Conservation (phyloP, 2,797 vertebrate species). For the Sebastes diaconus region DNA sequence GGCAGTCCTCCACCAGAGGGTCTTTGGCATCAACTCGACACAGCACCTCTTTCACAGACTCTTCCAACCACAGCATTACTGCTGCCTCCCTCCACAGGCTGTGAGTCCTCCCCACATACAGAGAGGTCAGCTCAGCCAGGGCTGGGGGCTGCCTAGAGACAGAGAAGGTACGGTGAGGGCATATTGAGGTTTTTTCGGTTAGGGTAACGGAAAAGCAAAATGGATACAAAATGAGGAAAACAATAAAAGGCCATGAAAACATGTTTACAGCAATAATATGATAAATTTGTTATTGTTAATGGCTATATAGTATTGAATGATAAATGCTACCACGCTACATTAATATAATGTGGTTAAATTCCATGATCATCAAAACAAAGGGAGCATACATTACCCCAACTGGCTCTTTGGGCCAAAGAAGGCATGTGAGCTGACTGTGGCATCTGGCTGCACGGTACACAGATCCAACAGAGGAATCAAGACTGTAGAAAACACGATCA, state of each 20-base stretch:
- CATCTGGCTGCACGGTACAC: slow-evolving; percentile 90
- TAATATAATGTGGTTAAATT: neutral
- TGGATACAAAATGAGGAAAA: neutral
- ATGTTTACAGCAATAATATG: neutral
- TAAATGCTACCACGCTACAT: neutral
- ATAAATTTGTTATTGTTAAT: neutral
- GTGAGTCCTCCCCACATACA: slow-evolving; percentile 90
- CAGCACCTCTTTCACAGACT: slow-evolving; percentile 86
- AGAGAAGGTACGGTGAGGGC: neutral
- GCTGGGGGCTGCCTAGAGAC: slow-evolving; percentile 87
- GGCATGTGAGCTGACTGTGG: slow-evolving; percentile 85
- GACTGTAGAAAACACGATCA: slow-evolving; percentile 76
- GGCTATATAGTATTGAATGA: neutral
- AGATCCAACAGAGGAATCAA: slow-evolving; percentile 91
- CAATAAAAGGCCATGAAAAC: neutral
- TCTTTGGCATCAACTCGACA: slow-evolving; percentile 85
- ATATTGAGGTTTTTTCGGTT: neutral
- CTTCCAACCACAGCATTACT: slow-evolving; percentile 93
- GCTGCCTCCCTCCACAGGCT: slow-evolving; percentile 90
- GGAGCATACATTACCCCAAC: slow-evolving; percentile 83
- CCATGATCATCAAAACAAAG: slow-evolving; percentile 3
- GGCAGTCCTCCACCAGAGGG: slow-evolving; percentile 85
- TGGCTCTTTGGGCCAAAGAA: slow-evolving; percentile 93
- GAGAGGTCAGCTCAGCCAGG: slow-evolving; percentile 87
- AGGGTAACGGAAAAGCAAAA: neutral